These are phyloP conservation scores for Drosophila gunungcola DNA, from an alignment of 1,140 invertebrate genomes.

Conservation along the genomic window DNA sequence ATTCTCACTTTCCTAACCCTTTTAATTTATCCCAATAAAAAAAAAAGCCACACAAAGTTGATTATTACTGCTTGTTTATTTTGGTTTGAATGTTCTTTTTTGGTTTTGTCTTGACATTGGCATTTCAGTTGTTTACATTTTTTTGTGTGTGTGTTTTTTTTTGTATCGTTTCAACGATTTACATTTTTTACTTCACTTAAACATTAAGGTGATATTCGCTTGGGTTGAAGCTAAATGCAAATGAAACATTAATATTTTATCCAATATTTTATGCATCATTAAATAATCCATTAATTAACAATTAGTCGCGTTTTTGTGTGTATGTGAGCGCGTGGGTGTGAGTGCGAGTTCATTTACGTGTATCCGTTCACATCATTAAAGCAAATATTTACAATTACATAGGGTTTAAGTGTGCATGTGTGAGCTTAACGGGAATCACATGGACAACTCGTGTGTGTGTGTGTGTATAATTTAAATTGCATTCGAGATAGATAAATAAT, in stretches of 20 bases:
- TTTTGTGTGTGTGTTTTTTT: conserved; percentile 6
- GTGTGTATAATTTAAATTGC: conserved; percentile 28
- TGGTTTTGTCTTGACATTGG: conserved; percentile 50
- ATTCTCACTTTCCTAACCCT: too few relatives aligned
- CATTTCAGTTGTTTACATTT: conserved; percentile 34
- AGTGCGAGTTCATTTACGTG: conserved; percentile 51
- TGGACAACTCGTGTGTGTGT: conserved; percentile 25
- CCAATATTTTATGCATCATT: conserved; percentile 76
- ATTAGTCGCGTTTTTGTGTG: conserved; percentile 51
- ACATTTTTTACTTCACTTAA: conserved; percentile 46
- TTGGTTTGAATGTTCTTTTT: conserved; percentile 40
- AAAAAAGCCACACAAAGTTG: neutral
- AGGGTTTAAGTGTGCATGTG: conserved; percentile 21
- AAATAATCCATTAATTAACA: conserved; percentile 82
- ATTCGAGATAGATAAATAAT: conserved; percentile 49
- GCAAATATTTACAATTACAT: conserved; percentile 73
- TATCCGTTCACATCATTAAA: conserved; percentile 63
- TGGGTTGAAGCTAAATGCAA: conserved; percentile 53
- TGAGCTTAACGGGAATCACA: conserved; percentile 26
- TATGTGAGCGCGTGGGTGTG: conserved; percentile 16
- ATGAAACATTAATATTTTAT: conserved; percentile 69
- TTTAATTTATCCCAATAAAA: neutral
- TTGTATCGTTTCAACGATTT: conserved; percentile 40
- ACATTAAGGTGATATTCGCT: conserved; percentile 53
- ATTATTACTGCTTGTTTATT: conserved; percentile 53